Evolutionary conservation across 2,797 vertebrate genomes (phyloP).

Genomic region (Antrozous pallidus): DNA sequence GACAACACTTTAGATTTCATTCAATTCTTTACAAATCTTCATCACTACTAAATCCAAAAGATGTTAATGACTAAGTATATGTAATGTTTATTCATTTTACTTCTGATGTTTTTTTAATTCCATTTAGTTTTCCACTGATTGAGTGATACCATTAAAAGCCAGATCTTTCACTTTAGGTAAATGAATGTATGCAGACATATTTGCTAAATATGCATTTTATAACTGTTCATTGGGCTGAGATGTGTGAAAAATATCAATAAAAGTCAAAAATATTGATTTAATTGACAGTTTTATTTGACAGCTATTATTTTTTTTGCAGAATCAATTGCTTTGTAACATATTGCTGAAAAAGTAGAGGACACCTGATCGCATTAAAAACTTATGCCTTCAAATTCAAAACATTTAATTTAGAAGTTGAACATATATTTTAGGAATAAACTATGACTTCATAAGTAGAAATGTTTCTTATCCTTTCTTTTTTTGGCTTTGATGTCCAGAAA

Average conservation of each 20-base stretch:
- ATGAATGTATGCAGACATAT: background rate
- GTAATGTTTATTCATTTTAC: background rate
- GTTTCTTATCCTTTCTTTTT: conserved; percentile 31
- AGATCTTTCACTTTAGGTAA: background rate
- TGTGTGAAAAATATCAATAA: conserved; percentile 37
- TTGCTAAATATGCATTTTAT: conserved; percentile 29
- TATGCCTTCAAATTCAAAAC: conserved; percentile 55
- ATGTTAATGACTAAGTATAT: background rate
- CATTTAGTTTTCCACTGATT: background rate
- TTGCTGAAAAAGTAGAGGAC: background rate
- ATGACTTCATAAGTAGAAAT: conserved; percentile 53
- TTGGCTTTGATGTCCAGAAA: conserved; percentile 26
- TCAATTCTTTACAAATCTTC: background rate
- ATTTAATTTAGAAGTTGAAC: conserved; percentile 58
- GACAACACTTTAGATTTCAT: background rate
- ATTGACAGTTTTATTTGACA: conserved; percentile 28
- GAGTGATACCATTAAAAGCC: background rate
- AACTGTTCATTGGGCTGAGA: background rate
- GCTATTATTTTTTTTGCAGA: conserved; percentile 17
- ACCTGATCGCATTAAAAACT: conserved; percentile 33
- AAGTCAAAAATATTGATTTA: conserved; percentile 43
- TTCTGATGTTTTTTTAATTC: background rate
- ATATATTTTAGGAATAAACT: conserved; percentile 56
- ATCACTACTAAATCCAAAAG: background rate
- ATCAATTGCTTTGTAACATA: background rate